Evolutionary conservation across 2,888 invertebrate genomes (phyloP), one percentile per base, ranked within the genome.

Genomic region (Philereme transversata): DNA sequence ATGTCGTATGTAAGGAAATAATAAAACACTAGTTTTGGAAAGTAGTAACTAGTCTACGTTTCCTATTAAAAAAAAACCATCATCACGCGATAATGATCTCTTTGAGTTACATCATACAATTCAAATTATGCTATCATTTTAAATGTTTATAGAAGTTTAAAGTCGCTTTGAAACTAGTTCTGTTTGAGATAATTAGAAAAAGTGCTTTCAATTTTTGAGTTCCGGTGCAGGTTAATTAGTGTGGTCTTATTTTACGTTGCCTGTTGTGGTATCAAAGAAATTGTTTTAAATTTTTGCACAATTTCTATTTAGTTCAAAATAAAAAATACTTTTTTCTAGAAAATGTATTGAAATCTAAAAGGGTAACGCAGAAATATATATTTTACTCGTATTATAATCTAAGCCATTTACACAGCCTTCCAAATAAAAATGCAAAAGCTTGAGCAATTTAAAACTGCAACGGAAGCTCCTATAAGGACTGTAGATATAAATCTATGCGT

Each of bases 1-100:
- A 69, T 64, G 62, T 67, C 60, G 51, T 48, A 50, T 62, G 43
- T 11, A 65, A 73, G 74, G 78, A 78, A 73, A 67, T 65, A 72
- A 76, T 75, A 72, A 77, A 75, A 70, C 67, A 68, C 73, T 67
- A 74, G 72, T 75, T 78, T 81, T 80, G 78, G 79, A 83, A 83
- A 84, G 83, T 80, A 68, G 73, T 68, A 41, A 40, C 38, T 22
- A 60, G 40, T 43, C 50, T 7, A 33, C 45, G 64, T 62, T 70
- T 71, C 67, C 62, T 65, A 68, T 64, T 51, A 22, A 56, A 43
- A 53, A 41, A 57, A 46, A 45, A 3, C 6, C 22, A 11, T n/a
- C 34, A 47, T 34, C 34, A 33, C 9, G 51, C 43, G 35, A 52
- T 52, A 44, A 47, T 57, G 9, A 47, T 11, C 51, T 49, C 36